Conservation (phyloP, 1,140 invertebrate genomes). For the Neelides sp. region DNA sequence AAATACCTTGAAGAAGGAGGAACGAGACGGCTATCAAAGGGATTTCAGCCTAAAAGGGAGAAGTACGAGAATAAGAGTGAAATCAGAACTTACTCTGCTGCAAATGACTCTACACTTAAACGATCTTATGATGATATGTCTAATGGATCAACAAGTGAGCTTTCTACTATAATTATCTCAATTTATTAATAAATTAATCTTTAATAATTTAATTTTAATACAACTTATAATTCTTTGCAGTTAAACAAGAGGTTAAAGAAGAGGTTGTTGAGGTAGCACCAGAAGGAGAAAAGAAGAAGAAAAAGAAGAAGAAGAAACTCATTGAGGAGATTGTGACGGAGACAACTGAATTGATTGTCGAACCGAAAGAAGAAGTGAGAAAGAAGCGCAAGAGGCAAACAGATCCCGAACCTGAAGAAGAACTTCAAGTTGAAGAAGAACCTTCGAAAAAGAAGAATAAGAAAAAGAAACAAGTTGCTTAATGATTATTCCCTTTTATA, state of each 20-base stretch:
- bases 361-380: not conserved
- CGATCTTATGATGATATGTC: slow-evolving; percentile 2
- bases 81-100: slow-evolving; percentile 38
- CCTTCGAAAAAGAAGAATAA: slow-evolving; percentile 20
- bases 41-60: slow-evolving; percentile 38
- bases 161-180: not conserved
- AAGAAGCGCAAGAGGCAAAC: not conserved
- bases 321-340: slow-evolving; percentile 8
- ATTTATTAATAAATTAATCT: not conserved
- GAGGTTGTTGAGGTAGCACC: slow-evolving; percentile 9
- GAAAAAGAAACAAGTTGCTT: slow-evolving; percentile 6
- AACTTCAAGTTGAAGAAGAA: slow-evolving; percentile 10
- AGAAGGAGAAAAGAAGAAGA: slow-evolving; percentile 32
- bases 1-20: slow-evolving; percentile 72
- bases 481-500: no score
- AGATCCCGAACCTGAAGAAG: not conserved
- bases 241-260: not conserved
- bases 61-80: slow-evolving; percentile 44
- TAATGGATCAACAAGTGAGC: not conserved
- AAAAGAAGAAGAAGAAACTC: slow-evolving; percentile 26
- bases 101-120: slow-evolving; percentile 40
- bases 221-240: not conserved
- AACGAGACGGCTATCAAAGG: slow-evolving; percentile 55
- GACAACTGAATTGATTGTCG: slow-evolving; percentile 7
- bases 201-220: not conserved